Evolutionary conservation across 1,140 invertebrate genomes (phyloP).

Genomic region (Phortica variegata): DNA sequence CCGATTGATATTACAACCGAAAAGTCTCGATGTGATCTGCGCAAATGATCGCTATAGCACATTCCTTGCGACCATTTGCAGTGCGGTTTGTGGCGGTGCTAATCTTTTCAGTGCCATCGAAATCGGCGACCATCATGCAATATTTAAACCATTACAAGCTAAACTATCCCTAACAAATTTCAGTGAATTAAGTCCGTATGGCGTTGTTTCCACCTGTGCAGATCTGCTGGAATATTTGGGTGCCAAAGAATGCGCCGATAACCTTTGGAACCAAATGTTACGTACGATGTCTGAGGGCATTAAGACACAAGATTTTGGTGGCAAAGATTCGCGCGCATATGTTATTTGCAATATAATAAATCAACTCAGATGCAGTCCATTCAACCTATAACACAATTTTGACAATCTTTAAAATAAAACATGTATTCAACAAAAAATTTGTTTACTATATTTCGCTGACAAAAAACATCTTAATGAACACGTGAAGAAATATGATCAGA

Average conservation of each 20-base stretch:
- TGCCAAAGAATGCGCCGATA: conserved; percentile 15
- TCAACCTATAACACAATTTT: conserved; percentile 1
- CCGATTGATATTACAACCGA: conserved; percentile 20
- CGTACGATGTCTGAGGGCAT: conserved; percentile 35
- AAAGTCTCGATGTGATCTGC: conserved; percentile 34
- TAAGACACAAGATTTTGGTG: conserved; percentile 35
- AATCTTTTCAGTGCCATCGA: conserved; percentile 40
- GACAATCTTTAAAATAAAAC: too few relatives aligned
- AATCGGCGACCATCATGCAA: conserved; percentile 33
- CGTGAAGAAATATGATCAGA: too few relatives aligned
- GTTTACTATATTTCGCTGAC: too few relatives aligned
- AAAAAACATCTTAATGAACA: too few relatives aligned
- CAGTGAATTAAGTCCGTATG: conserved; percentile 38
- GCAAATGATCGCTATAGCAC: conserved; percentile 44
- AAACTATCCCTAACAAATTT: conserved; percentile 43
- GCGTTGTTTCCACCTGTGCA: conserved; percentile 35
- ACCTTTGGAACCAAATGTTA: conserved; percentile 27
- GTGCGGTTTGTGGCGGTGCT: conserved; percentile 39
- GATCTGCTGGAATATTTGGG: conserved; percentile 34
- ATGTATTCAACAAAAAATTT: too few relatives aligned
- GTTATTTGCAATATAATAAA: conserved; percentile 45
- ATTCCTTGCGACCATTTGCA: conserved; percentile 37
- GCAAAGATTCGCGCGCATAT: conserved; percentile 33
- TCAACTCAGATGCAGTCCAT: conserved; percentile 21
- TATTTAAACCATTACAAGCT: conserved; percentile 44